phyloP scores from a whole-genome alignment of 2,797 vertebrate species.

The Muraenolepis orangiensis region DNA sequence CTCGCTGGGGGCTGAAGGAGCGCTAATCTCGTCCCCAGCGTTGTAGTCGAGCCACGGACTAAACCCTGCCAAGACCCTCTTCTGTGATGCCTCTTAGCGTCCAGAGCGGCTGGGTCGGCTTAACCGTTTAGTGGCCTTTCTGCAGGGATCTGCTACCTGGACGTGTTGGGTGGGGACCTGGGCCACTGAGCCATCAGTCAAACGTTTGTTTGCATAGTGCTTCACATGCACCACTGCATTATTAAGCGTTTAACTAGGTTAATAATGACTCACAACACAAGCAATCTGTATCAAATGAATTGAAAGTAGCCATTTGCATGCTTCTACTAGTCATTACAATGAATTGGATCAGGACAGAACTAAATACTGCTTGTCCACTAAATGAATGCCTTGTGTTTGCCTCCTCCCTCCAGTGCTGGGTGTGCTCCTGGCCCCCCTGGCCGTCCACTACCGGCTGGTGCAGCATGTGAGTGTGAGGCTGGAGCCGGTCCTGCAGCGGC shows the following conservation, averaged over 20 bases:
- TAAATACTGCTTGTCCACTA: not conserved
- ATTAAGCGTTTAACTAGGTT: not conserved
- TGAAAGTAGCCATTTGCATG: not conserved
- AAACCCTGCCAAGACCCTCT: slow-evolving; percentile 26
- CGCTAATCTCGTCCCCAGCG: slow-evolving; percentile 55
- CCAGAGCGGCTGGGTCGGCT: not conserved
- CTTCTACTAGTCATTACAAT: not conserved
- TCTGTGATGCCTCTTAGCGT: slow-evolving; percentile 28
- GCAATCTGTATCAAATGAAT: not conserved
- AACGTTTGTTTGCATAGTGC: not conserved
- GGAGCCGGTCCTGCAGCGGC: slow-evolving; percentile 88
- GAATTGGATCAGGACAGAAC: not conserved
- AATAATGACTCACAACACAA: too few species aligned
- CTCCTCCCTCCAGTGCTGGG: slow-evolving; percentile 72
- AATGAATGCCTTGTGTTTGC: not conserved
- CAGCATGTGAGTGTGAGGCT: slow-evolving; percentile 76
- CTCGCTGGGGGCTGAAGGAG: slow-evolving; percentile 31
- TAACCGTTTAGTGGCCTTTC: not conserved
- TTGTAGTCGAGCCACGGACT: slow-evolving; percentile 1
- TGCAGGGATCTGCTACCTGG: not conserved
- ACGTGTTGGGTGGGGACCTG: not conserved
- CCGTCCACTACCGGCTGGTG: slow-evolving; percentile 81
- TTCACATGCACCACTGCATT: not conserved
- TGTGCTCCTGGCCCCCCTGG: slow-evolving; percentile 84
- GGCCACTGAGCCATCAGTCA: too few species aligned